These are phyloP conservation scores for Pentamera pediparva DNA, from an alignment of 53 echinoderm and acorn worm genomes.

Conservation along the genomic window DNA sequence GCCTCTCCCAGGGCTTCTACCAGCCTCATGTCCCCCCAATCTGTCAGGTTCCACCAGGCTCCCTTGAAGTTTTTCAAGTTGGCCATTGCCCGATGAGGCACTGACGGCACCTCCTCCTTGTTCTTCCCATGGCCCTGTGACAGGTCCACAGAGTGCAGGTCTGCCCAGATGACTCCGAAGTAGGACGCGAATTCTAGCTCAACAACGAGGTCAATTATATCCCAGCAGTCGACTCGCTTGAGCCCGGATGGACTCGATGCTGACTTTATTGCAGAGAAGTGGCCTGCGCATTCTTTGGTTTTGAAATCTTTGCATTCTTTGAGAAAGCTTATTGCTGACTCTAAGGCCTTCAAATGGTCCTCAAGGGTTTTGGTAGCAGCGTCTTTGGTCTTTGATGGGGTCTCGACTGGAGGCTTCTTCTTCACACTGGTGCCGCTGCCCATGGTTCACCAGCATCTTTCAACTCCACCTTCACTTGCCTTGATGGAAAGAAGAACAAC, in stretches of 20 bases:
- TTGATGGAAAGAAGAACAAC: neutral
- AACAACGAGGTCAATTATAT: neutral
- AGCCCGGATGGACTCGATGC: neutral
- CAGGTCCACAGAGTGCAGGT: conserved; percentile 18
- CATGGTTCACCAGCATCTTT: neutral
- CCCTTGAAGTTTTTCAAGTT: conserved; percentile 62
- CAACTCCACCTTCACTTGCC: neutral
- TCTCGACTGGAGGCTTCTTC: neutral
- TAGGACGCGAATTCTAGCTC: conserved; percentile 5
- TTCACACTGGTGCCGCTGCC: conserved; percentile 11
- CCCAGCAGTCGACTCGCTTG: neutral
- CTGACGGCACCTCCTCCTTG: neutral
- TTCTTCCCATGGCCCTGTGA: conserved; percentile 28
- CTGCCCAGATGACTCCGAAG: conserved; percentile 2
- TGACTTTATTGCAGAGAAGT: neutral
- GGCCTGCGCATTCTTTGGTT: neutral
- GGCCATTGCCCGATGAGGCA: conserved; percentile 56
- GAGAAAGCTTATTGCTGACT: neutral
- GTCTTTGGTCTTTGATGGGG: neutral
- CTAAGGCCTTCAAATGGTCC: neutral
- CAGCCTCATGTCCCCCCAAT: conserved; percentile 37
- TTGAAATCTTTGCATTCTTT: conserved; percentile 14
- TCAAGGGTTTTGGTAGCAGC: neutral
- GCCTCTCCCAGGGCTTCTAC: conserved; percentile 28
- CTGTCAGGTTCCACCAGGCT: conserved; percentile 87